These are phyloP conservation scores for Paratrypauchen microcephalus DNA, from an alignment of 2,797 vertebrate genomes.

Conservation along the genomic window DNA sequence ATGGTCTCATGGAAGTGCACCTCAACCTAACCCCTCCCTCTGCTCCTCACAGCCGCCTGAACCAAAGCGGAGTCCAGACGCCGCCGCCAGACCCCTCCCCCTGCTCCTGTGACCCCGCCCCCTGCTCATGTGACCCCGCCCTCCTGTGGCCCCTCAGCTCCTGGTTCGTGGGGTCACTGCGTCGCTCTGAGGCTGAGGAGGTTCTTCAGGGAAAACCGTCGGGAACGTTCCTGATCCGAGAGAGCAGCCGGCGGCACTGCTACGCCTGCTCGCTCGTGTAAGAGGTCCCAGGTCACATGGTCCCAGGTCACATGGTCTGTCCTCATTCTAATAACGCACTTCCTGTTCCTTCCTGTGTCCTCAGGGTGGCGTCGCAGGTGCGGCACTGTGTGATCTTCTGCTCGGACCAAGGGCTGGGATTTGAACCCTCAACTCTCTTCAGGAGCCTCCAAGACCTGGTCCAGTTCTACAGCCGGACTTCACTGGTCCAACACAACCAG, in stretches of 20 bases:
- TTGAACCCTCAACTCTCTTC: conserved; percentile 96
- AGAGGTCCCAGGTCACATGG: conserved; percentile 19
- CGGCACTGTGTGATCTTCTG: conserved; percentile 98
- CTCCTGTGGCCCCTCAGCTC: conserved; percentile 79
- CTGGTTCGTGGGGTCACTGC: conserved; percentile 94
- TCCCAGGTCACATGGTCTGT: too few relatives aligned
- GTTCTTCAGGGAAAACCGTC: conserved; percentile 90
- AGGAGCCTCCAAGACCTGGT: conserved; percentile 94
- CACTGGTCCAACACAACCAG: conserved; percentile 96
- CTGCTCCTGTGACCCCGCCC: conserved; percentile 63
- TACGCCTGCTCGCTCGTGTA: conserved; percentile 80
- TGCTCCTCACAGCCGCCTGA: conserved; percentile 82
- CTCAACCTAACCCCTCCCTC: neutral
- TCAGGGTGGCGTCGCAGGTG: conserved; percentile 90
- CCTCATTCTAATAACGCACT: too few relatives aligned
- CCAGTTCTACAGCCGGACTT: conserved; percentile 94
- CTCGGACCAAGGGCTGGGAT: conserved; percentile 91
- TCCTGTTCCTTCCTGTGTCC: conserved; percentile 12
- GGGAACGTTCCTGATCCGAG: conserved; percentile 92
- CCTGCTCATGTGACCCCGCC: neutral
- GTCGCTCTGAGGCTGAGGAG: conserved; percentile 89
- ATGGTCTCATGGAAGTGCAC: too few relatives aligned
- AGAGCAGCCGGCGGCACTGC: conserved; percentile 90
- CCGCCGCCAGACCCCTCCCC: conserved; percentile 85
- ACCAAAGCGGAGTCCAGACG: conserved; percentile 90